These are phyloP conservation scores for Lobophora halterata DNA, from an alignment of 2,888 invertebrate genomes.

Conservation along the genomic window DNA sequence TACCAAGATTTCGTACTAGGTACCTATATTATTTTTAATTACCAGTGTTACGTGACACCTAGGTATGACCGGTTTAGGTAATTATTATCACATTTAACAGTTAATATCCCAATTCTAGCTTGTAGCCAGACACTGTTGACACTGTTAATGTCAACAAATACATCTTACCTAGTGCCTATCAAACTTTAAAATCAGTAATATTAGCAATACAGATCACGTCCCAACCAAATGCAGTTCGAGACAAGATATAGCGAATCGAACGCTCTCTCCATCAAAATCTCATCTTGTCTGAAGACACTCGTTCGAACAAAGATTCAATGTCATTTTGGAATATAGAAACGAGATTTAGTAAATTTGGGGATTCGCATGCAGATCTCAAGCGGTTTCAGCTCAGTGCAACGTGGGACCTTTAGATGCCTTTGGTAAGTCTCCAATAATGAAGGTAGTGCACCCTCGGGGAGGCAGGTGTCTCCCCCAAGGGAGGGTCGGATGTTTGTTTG, in stretches of 20 bases:
- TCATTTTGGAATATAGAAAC: constrained; percentile 56
- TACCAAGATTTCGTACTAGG: too few relatives aligned
- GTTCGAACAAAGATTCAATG: constrained; percentile 49
- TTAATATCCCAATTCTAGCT: too few relatives aligned
- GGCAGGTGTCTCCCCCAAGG: constrained; percentile 33
- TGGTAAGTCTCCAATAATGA: constrained; percentile 42
- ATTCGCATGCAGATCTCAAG: constrained; percentile 68
- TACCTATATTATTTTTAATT: too few relatives aligned
- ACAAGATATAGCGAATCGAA: constrained; percentile 50
- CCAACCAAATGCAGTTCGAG: constrained; percentile 46
- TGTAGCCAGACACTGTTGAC: too few relatives aligned
- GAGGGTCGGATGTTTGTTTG: constrained; percentile 46
- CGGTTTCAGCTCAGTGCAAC: constrained; percentile 47
- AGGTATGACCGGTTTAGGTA: too few relatives aligned
- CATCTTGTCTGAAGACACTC: constrained; percentile 46
- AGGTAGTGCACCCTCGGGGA: constrained; percentile 43
- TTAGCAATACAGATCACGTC: constrained; percentile 49
- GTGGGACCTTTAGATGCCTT: constrained; percentile 45
- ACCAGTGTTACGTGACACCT: too few relatives aligned
- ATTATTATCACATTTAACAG: too few relatives aligned
- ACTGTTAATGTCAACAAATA: constrained; percentile 22
- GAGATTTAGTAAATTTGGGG: constrained; percentile 63
- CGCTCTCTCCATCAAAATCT: constrained; percentile 52
- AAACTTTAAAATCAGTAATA: constrained; percentile 26
- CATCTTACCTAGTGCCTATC: constrained; percentile 23